Percentiles rank a stretch among this genome's conserved stretches.
Evolutionary conservation across 2,888 invertebrate species (phyloP).

Genomic region (Erynnis tages): DNA sequence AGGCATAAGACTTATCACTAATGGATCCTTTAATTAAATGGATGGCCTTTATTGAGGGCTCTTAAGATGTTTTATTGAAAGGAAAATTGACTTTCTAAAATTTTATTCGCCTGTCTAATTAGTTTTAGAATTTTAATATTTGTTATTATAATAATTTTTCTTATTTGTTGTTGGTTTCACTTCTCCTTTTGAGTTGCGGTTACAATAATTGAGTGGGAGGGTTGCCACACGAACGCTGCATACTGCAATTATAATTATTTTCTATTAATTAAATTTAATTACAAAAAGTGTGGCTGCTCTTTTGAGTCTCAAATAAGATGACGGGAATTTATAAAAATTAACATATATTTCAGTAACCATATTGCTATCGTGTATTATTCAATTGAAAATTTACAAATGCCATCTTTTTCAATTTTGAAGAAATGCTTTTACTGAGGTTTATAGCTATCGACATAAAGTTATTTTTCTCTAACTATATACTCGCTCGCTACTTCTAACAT

Average conservation of each 20-base stretch:
- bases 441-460: too few species aligned
- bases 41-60: conserved; percentile 7
- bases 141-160: conserved; percentile 17
- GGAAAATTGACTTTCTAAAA: conserved; percentile 26
- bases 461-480: too few species aligned
- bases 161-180: conserved; percentile 21
- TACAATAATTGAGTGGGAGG: conserved; percentile 14
- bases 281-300: too few species aligned
- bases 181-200: conserved; percentile 9
- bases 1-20: conserved; percentile 1
- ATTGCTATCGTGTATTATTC: too few species aligned
- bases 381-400: too few species aligned
- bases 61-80: conserved; percentile 17
- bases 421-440: too few species aligned
- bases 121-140: conserved; percentile 26
- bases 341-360: too few species aligned
- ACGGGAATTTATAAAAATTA: too few species aligned
- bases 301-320: too few species aligned
- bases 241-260: too few species aligned
- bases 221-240: not conserved
- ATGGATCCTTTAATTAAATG: conserved; percentile 7
- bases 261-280: not conserved
- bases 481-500: too few species aligned
- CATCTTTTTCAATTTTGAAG: too few species aligned
- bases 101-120: conserved; percentile 19